Percentiles rank a stretch among this genome's conserved stretches.
Evolutionary conservation across 2,888 invertebrate species (phyloP).

Genomic region (Rotaria magnacalcarata): DNA sequence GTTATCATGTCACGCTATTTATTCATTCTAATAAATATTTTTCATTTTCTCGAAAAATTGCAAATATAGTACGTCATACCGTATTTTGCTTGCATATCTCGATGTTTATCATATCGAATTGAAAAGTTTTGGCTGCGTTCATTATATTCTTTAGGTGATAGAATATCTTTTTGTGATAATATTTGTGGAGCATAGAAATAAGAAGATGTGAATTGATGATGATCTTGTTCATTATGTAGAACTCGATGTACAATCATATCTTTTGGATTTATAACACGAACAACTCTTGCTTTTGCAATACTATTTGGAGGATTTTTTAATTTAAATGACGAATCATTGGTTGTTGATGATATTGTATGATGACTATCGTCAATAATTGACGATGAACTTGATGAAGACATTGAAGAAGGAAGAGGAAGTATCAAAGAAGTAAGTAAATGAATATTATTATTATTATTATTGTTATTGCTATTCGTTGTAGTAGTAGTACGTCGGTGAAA

Average conservation of each 20-base stretch:
- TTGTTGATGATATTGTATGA: background rate
- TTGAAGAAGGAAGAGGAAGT: background rate
- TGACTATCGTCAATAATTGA: conserved; percentile 22
- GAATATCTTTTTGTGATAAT: background rate
- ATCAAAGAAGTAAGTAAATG: background rate
- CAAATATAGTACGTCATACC: background rate
- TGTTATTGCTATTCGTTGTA: background rate
- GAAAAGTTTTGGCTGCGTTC: background rate
- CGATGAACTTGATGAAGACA: conserved; percentile 14
- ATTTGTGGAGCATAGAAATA: background rate
- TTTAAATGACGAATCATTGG: background rate
- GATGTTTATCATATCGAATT: background rate
- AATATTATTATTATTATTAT: background rate
- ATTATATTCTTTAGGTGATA: background rate
- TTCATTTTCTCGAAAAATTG: background rate
- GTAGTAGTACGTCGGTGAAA: background rate
- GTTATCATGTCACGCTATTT: background rate
- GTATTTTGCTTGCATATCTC: background rate
- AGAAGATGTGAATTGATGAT: background rate
- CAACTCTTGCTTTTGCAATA: background rate
- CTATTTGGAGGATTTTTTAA: background rate
- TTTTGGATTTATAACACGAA: background rate
- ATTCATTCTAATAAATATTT: background rate
- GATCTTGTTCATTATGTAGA: background rate
- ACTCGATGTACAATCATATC: background rate